These are phyloP conservation scores for Triplophysa yarkandensis DNA, from an alignment of 2,797 vertebrate species.

Conservation along the genomic window DNA sequence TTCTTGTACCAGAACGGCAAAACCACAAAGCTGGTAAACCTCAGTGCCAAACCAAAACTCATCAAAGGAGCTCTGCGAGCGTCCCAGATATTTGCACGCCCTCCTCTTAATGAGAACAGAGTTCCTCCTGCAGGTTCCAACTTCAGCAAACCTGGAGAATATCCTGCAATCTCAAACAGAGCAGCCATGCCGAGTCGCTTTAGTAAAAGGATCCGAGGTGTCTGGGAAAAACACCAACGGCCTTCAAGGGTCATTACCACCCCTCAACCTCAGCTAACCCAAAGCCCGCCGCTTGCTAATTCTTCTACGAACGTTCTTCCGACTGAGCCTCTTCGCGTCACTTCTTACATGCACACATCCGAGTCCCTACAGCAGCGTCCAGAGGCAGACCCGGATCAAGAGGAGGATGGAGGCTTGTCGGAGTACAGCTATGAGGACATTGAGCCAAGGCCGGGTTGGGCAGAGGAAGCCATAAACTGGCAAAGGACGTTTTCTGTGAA, in stretches of 20 bases:
- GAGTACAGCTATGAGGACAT: conserved; percentile 84
- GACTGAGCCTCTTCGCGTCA: conserved; percentile 66
- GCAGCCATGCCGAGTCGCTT: conserved; percentile 54
- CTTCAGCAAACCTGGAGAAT: conserved; percentile 64
- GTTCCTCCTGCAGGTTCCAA: conserved; percentile 65
- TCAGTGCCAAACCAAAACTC: conserved; percentile 67
- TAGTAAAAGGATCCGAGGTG: conserved; percentile 57
- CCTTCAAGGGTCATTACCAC: conserved; percentile 42
- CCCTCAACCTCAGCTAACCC: conserved; percentile 15
- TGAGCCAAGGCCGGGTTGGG: conserved; percentile 86
- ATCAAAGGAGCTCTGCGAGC: conserved; percentile 65
- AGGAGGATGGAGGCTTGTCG: conserved; percentile 77
- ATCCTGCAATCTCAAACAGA: conserved; percentile 58
- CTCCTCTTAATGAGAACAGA: conserved; percentile 66
- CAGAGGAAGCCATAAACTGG: conserved; percentile 95
- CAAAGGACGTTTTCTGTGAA: conserved; percentile 96
- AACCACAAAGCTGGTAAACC: conserved; percentile 75
- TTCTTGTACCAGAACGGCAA: conserved; percentile 84
- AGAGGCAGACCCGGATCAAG: conserved; percentile 66
- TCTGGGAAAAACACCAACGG: conserved; percentile 41
- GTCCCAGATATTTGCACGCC: conserved; percentile 70
- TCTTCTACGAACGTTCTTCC: conserved; percentile 64
- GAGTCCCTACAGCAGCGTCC: conserved; percentile 74
- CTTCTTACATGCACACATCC: conserved; percentile 84
- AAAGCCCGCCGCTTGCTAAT: conserved; percentile 61